These are phyloP conservation scores for Rhyacichthys aspro DNA, from an alignment of 2,797 vertebrate species.

Conservation along the genomic window DNA sequence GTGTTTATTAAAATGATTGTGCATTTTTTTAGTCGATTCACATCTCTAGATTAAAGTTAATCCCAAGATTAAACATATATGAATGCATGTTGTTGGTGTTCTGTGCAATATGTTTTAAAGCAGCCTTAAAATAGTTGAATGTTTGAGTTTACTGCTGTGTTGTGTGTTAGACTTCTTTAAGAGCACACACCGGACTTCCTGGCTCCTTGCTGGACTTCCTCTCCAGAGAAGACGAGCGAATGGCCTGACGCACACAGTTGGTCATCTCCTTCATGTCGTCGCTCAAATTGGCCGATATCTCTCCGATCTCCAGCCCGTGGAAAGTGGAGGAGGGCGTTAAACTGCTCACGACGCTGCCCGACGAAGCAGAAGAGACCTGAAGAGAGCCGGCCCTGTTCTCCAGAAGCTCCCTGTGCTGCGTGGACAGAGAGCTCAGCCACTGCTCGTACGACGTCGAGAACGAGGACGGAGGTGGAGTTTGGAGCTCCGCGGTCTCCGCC, in stretches of 20 bases:
- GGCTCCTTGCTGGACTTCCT: constrained; percentile 91
- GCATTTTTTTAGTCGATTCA: no score
- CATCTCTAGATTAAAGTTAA: no score
- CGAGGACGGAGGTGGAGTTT: constrained; percentile 32
- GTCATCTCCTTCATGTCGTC: constrained; percentile 99
- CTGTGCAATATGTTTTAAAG: no score
- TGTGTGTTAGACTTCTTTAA: no score
- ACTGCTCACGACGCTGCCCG: constrained; percentile 48
- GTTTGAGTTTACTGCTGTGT: no score
- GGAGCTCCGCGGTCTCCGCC: constrained; percentile 45
- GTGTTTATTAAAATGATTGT: no score
- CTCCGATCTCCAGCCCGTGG: constrained; percentile 81
- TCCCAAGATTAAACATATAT: no score
- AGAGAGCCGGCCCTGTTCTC: constrained; percentile 73
- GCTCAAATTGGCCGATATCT: constrained; percentile 96
- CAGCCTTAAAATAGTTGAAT: no score
- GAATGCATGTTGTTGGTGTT: no score
- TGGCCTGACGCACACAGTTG: constrained; percentile 96
- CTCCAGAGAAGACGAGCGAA: constrained; percentile 94
- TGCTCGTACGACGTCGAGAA: constrained; percentile 85
- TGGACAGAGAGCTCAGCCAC: constrained; percentile 94
- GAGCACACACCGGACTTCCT: constrained; percentile 85
- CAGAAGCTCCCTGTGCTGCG: constrained; percentile 89
- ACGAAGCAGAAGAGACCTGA: constrained; percentile 23
- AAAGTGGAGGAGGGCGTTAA: constrained; percentile 73